phyloP scores from a whole-genome alignment of 2,113 vertebrate genomes.

The Scartelaos histophorus region DNA sequence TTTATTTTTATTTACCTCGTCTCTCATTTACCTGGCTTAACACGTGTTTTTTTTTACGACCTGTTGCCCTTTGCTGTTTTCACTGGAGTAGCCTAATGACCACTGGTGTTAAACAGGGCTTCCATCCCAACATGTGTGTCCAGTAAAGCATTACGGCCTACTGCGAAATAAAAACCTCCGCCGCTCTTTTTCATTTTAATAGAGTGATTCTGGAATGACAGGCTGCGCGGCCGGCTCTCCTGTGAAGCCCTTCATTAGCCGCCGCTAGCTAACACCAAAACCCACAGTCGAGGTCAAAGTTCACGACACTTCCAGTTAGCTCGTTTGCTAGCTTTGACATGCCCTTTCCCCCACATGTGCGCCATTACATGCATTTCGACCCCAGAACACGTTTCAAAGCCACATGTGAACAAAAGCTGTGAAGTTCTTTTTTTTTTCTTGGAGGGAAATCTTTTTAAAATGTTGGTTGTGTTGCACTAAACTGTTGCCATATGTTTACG shows the following conservation, averaged over 20 bases:
- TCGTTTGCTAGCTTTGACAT: conserved; percentile 52
- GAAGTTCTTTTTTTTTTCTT: conserved; percentile 38
- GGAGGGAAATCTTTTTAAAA: conserved; percentile 40
- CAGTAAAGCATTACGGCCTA: conserved; percentile 19
- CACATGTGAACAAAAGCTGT: conserved; percentile 61
- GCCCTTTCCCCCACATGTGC: conserved; percentile 65
- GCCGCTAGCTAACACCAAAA: conserved; percentile 48
- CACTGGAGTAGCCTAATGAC: conserved; percentile 13
- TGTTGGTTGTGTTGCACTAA: conserved; percentile 61
- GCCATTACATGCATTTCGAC: conserved; percentile 63
- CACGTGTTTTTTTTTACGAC: neutral
- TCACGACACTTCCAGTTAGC: conserved; percentile 62
- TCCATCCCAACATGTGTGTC: conserved; percentile 26
- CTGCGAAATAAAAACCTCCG: conserved; percentile 34
- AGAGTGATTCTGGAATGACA: conserved; percentile 58
- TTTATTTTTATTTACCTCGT: neutral
- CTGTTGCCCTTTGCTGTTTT: neutral
- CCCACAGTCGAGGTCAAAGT: conserved; percentile 63
- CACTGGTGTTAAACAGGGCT: conserved; percentile 28
- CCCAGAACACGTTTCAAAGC: conserved; percentile 52
- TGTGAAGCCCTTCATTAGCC: conserved; percentile 63
- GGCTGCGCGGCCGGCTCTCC: conserved; percentile 36
- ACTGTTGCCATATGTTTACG: conserved; percentile 71
- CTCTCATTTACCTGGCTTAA: neutral
- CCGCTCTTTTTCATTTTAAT: conserved; percentile 47